Base-by-base conservation (phyloP, 2,113 vertebrate species). In the Pipa parva region DNA sequence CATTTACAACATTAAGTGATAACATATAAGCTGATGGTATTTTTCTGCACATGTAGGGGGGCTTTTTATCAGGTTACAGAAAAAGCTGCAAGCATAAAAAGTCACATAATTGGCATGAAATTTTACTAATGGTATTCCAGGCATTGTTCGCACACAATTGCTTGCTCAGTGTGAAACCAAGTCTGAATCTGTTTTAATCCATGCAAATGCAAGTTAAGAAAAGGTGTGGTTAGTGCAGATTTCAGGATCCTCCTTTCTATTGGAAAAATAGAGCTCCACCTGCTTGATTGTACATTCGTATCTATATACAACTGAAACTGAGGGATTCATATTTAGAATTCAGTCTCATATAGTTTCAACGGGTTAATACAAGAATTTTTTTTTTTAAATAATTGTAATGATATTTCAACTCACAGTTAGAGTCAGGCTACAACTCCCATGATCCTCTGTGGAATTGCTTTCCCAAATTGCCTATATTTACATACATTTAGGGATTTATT, bases 61-160 rank as follows among this genome's bases (percentile, higher is more conserved):
- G 46, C 56, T 69, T 60, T 56, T 69, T 69, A 60, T 69, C 46
- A 22, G 65, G 65, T 51, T 60, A 33, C 31, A 60, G 57, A 59
- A 39, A 69, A 59, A 69, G 56, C 57, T 57, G 31, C 45, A 52
- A 50, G 65, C 56, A 52, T 51, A 69, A 59, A 69, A 51, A 69
- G 46, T 42, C 57, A 37, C 31, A 60, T 69, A 69, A 69, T 69
- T 69, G 65, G 57, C 65, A 60, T 69, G 48, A 69, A 60, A 69
- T 69, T 52, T 60, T 37, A 36, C 57, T 69, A 69, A 69, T 69
- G 65, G 56, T 60, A 52, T 52, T 59, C 58, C 48, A 24, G 46
- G 51, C 57, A 60, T 68, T 69, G 65, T 69, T 69, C 65, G 60
- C 57, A 60, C 65, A 60, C 65, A 69, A 60, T 69, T 69, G 65